Evolutionary conservation across 2,797 vertebrate species (phyloP).

Genomic region (Halcyon leucocephala): DNA sequence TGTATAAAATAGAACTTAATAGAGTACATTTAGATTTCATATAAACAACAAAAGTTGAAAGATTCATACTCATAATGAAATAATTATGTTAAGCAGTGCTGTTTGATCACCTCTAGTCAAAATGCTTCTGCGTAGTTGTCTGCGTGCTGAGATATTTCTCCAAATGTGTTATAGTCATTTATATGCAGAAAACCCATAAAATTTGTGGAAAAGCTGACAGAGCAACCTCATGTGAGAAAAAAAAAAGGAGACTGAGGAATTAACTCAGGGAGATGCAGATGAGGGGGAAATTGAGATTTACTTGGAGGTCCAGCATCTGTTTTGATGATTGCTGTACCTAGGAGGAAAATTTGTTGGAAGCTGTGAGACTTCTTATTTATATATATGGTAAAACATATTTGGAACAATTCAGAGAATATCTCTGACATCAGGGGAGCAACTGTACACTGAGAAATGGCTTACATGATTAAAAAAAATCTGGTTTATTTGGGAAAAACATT

Average conservation of each 20-base stretch:
- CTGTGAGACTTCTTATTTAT: background rate
- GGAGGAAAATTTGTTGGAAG: background rate
- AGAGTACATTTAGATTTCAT: background rate
- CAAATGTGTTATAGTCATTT: background rate
- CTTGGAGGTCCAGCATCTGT: conserved; percentile 15
- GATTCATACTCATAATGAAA: background rate
- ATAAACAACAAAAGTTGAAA: background rate
- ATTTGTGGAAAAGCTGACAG: background rate
- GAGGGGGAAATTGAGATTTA: background rate
- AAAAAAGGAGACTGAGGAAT: background rate
- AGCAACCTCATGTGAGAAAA: background rate
- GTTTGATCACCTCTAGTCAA: background rate
- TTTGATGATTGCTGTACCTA: background rate
- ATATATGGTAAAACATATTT: background rate
- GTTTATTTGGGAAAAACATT: background rate
- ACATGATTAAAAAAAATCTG: background rate
- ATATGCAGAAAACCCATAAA: background rate
- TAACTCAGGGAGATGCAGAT: background rate
- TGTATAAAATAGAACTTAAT: background rate
- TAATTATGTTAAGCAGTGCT: background rate
- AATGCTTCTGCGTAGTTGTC: background rate
- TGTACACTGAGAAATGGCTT: background rate
- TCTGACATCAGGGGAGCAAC: background rate
- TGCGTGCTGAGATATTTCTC: background rate
- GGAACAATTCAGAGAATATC: background rate